Evolutionary conservation across 1,140 invertebrate genomes (phyloP), one percentile per base, ranked within the genome.

Genomic region (Batillaria attramentaria): DNA sequence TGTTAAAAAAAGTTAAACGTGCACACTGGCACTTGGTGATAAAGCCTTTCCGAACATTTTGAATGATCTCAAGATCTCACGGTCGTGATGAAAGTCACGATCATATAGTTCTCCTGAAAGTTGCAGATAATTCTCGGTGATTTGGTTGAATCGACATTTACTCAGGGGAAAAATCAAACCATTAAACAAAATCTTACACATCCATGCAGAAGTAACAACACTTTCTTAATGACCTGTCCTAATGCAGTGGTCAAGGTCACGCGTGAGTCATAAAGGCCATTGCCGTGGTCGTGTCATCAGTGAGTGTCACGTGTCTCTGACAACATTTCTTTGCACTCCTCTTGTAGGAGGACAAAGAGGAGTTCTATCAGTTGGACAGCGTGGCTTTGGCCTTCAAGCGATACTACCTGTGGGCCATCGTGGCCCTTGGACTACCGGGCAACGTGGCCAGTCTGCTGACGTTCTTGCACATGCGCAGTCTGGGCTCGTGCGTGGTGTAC

Each of bases 391-490:
- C 43, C 39, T 46, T 70, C 68, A 70, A 70, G 41, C 68, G 41
- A 1, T 31, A 87, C 72, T 87, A 85, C 66, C 66, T 84, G 33
- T 84, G 84, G 69, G 50, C 84, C 33, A 78, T 87, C 0, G 62
- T 79, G 73, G 81, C 65, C 0, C 62, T 87, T 18, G 86, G 86
- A 20, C 37, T 85, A 18, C 83, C 84, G 10, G 85, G 85, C 16
- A 87, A 83, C 39, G n/a, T 84, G 8, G 84, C 84, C 13, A 83
- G 81, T 20, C 62, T 87, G 0, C 65, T 84, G 50, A 85, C 84
- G 13, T 79, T 85, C 33, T 77, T 73, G 8, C 79, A 77, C 37
- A 84, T 87, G 82, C 74, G 77, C 43, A 80, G 79, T 3, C 74
- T 84, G 18, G 72, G 80, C 43, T 84, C 86, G 41, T 84, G 81